Base-by-base conservation (phyloP, 2,113 vertebrate genomes). In the Rhinichthys klamathensis region DNA sequence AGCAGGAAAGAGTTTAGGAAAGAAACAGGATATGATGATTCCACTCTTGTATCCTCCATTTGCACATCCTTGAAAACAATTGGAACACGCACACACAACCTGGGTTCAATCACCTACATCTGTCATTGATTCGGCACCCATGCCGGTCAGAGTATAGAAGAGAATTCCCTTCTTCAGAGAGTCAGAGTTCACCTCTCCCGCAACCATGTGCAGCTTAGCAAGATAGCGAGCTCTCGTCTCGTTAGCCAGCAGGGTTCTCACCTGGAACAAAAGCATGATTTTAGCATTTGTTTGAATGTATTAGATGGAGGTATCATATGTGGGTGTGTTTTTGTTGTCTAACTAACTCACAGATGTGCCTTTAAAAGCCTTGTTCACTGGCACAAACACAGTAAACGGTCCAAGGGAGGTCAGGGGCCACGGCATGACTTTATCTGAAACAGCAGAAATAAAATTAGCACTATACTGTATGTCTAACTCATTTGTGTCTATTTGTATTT, bases 361-460 rank as follows among this genome's bases (percentile, higher is more conserved):
- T 90, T 90, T 95, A 85, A 98, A 95, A 6, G 94, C 97, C 74
- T 92, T 95, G 90, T 97, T 96, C 91, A 93, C 95, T 0, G 98
- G 96, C 73, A 97, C 90, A 18, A 99, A 95, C 41, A 98, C 21
- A 0, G 98, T 99, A 92, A 99, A 99, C 0, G 97, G 97, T 89
- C 97, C 98, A 84, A 97, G 88, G 38, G 93, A 93, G 83, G 92
- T 94, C 72, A 99, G 89, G 0, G 92, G 94, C 97, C 97, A 98
- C 12, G 94, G 93, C 4, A 98, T 92, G 75, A 74, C 87, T 35
- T 94, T 93, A 84, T 90, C 97, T 99, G 87, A 81, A 30, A 56
- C 89, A 49, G 82, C 72, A 61, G 1, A 12, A 83, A 35, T 58
- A 85, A 35, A 61, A 35, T 32, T 30, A 4, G 41, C 25, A 21